A percentile compares a stretch with the other conserved stretches of the same genome.
Conservation (phyloP, 2,797 vertebrate genomes). For the Myripristis jacobus region DNA sequence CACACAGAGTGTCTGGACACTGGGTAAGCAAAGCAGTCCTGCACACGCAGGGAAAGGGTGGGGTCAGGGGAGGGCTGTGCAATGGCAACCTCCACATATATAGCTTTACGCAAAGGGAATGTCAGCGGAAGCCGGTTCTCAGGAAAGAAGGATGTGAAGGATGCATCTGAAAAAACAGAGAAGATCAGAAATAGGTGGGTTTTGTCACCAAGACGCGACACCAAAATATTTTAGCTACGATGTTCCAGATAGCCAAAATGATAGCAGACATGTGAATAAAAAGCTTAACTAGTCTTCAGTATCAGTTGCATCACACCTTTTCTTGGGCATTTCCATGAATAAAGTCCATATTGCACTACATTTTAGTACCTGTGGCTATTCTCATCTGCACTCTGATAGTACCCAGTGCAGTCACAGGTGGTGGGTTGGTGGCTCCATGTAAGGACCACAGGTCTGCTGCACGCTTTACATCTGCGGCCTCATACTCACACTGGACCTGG, state of each 20-base stretch:
- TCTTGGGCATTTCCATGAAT: no score
- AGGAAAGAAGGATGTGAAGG: slow-evolving; percentile 73
- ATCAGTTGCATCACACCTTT: not conserved
- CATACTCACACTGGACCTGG: slow-evolving; percentile 76
- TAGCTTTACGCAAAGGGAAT: slow-evolving; percentile 55
- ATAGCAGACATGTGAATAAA: not conserved
- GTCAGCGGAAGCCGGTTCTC: slow-evolving; percentile 73
- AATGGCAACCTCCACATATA: slow-evolving; percentile 77
- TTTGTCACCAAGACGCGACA: not conserved
- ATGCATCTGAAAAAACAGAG: slow-evolving; percentile 60
- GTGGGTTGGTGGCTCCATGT: slow-evolving; percentile 63
- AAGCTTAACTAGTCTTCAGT: not conserved
- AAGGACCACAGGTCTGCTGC: slow-evolving; percentile 44
- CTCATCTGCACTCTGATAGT: slow-evolving; percentile 76
- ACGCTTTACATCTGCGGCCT: slow-evolving; percentile 41
- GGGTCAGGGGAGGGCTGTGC: slow-evolving; percentile 67
- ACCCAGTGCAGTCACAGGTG: slow-evolving; percentile 71
- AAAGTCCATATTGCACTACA: accelerated
- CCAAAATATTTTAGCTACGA: not conserved
- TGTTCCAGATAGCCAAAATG: not conserved
- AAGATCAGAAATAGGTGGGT: not conserved
- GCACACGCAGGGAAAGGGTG: slow-evolving; percentile 68
- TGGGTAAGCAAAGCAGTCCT: slow-evolving; percentile 81
- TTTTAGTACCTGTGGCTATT: slow-evolving; percentile 74
- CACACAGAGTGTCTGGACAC: slow-evolving; percentile 76